Evolutionary conservation across 2,888 invertebrate species (phyloP).

Genomic region (Zygogramma bicolorata): DNA sequence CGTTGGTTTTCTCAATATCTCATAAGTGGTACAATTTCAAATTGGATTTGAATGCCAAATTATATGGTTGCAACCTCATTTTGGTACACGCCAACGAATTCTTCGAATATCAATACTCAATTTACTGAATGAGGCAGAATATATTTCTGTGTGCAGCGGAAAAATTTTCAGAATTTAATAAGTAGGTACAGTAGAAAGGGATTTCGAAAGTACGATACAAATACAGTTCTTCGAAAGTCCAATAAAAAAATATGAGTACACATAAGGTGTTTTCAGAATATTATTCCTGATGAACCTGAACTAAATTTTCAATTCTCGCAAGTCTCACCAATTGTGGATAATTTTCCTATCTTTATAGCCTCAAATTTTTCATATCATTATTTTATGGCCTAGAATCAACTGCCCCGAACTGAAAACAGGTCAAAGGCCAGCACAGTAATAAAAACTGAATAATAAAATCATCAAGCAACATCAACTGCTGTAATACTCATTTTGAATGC

Average conservation of each 20-base stretch:
- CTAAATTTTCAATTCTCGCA: neutral
- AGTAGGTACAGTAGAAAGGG: too few relatives aligned
- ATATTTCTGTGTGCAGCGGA: too few relatives aligned
- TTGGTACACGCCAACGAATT: neutral
- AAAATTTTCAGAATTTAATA: too few relatives aligned
- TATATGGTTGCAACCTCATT: neutral
- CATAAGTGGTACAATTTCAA: neutral
- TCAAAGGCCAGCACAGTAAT: neutral
- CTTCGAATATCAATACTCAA: neutral
- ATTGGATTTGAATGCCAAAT: neutral
- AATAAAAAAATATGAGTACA: too few relatives aligned
- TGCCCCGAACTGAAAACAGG: neutral
- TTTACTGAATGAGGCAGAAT: too few relatives aligned
- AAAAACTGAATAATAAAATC: conserved; percentile 3
- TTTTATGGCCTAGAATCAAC: neutral
- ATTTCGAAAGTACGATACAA: too few relatives aligned
- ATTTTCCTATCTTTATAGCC: neutral
- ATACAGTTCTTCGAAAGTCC: too few relatives aligned
- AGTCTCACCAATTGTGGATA: neutral
- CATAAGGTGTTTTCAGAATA: too few relatives aligned
- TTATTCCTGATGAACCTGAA: too few relatives aligned
- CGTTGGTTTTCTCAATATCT: neutral
- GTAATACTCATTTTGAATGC: neutral
- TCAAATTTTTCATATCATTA: neutral
- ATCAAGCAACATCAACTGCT: neutral